phyloP scores from a whole-genome alignment of 2,888 invertebrate genomes.

The Lepidocyrtoides sp. region DNA sequence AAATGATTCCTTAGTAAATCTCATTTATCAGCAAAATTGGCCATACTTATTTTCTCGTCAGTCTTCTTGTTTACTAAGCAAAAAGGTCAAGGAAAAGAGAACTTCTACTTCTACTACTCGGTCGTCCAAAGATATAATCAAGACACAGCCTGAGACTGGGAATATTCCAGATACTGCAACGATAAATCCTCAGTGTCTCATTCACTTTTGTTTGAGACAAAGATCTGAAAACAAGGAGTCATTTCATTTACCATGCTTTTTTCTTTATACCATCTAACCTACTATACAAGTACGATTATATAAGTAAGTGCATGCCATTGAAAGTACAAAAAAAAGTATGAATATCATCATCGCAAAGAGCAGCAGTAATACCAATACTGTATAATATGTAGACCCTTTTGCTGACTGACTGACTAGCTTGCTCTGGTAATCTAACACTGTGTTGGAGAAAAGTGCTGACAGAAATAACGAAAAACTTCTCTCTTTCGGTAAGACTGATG shows the following conservation, averaged over 20 bases:
- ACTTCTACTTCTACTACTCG: slow-evolving; percentile 15
- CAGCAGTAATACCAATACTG: not conserved
- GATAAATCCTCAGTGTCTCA: slow-evolving; percentile 62
- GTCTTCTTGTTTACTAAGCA: slow-evolving; percentile 47
- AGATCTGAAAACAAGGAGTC: slow-evolving; percentile 63
- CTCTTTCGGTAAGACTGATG: slow-evolving; percentile 48
- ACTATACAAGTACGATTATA: not conserved
- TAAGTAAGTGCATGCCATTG: too few species aligned
- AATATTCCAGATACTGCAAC: slow-evolving; percentile 31
- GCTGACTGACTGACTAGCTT: slow-evolving; percentile 14
- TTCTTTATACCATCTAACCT: not conserved
- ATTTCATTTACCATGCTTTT: slow-evolving; percentile 35
- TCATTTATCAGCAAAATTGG: slow-evolving; percentile 59
- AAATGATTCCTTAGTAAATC: slow-evolving; percentile 52
- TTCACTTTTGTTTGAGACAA: slow-evolving; percentile 61
- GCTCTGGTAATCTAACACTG: slow-evolving; percentile 32
- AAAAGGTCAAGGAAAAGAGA: slow-evolving; percentile 55
- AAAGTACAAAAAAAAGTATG: not conserved
- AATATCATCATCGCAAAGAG: too few species aligned
- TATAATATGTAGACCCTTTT: not conserved
- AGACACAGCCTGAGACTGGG: not conserved
- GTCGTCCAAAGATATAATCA: not conserved
- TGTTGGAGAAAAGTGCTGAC: slow-evolving; percentile 56
- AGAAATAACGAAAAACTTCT: slow-evolving; percentile 56
- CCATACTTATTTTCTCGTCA: slow-evolving; percentile 61